Percentiles rank a stretch among this genome's conserved stretches.
These are phyloP conservation scores for Macrophya annulata DNA, from an alignment of 2,888 invertebrate species.

Conservation along the genomic window DNA sequence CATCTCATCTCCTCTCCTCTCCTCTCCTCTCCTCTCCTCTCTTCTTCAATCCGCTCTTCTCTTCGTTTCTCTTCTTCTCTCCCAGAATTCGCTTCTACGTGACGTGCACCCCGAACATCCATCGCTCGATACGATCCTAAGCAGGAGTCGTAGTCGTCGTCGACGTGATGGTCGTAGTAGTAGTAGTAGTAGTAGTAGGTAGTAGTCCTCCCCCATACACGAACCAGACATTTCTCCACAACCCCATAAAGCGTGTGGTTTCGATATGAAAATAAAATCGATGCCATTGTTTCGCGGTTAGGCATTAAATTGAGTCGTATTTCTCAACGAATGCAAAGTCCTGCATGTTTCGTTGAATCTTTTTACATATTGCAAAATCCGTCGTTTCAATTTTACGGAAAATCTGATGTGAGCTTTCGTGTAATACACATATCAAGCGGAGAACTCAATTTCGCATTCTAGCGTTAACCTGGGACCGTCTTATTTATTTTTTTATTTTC, in stretches of 20 bases:
- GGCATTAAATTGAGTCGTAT: conserved; percentile 74
- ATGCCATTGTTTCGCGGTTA: conserved; percentile 78
- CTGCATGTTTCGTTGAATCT: conserved; percentile 1
- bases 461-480: background rate
- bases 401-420: background rate
- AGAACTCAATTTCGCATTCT: background rate
- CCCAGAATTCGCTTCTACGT: conserved; percentile 71
- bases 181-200: conserved; percentile 55
- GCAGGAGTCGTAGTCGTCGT: conserved; percentile 50
- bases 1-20: conserved; percentile 63
- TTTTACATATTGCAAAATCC: background rate
- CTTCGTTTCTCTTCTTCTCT: conserved; percentile 61
- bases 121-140: conserved; percentile 74
- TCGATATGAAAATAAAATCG: conserved; percentile 79
- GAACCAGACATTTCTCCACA: conserved; percentile 59
- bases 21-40: conserved; percentile 63
- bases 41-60: conserved; percentile 52
- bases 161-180: conserved; percentile 52
- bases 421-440: background rate
- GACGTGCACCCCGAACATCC: conserved; percentile 77
- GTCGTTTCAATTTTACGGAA: conserved; percentile 21
- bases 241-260: conserved; percentile 60
- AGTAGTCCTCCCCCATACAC: conserved; percentile 61
- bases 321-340: conserved; percentile 59
- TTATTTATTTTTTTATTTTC: background rate